These are phyloP conservation scores for Temnothorax curvispinosus DNA, from an alignment of 1,140 invertebrate species.

Conservation along the genomic window DNA sequence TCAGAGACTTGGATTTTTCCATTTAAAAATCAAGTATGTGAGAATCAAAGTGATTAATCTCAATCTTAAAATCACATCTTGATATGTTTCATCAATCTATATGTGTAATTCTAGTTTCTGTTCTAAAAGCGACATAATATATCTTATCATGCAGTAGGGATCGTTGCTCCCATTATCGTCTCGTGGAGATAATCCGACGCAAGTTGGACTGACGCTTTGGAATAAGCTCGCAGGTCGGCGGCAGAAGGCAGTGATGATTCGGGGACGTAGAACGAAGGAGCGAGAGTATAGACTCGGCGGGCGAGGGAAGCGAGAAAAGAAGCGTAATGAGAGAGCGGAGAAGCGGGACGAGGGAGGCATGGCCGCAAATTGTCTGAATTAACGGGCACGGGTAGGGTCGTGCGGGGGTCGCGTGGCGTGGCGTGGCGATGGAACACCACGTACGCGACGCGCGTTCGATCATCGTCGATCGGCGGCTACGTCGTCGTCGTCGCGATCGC, in stretches of 20 bases:
- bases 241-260: neutral
- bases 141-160: neutral
- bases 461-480: neutral
- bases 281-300: constrained; percentile 9
- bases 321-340: constrained; percentile 56
- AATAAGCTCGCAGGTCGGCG: neutral
- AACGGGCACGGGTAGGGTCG: constrained; percentile 80
- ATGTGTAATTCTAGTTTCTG: neutral
- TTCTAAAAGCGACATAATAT: neutral
- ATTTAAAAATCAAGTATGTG: neutral
- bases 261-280: neutral
- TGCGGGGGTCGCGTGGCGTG: constrained; percentile 60
- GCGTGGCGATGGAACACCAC: constrained; percentile 76
- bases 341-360: constrained; percentile 46
- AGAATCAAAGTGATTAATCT: neutral
- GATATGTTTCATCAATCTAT: neutral
- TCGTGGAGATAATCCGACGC: neutral
- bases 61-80: neutral
- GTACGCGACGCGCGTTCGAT: neutral
- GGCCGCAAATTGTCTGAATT: constrained; percentile 83
- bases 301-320: constrained; percentile 52
- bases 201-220: neutral
- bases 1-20: neutral
- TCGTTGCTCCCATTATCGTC: neutral
- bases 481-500: neutral